phyloP scores from a whole-genome alignment of 2,888 invertebrate genomes.

The Therioaphis trifolii region DNA sequence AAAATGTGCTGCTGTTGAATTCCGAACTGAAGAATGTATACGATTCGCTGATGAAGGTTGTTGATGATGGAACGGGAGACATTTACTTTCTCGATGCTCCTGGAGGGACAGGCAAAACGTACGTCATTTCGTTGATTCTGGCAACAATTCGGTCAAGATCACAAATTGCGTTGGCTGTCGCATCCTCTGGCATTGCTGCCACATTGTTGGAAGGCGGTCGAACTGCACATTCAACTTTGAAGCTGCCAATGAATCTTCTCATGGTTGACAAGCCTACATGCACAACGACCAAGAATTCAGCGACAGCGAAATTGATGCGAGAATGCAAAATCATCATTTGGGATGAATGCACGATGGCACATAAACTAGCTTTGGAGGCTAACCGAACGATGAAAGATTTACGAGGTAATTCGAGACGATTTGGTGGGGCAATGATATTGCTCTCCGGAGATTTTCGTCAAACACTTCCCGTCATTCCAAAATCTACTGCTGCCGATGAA shows the following conservation, averaged over 20 bases:
- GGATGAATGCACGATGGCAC: slow-evolving; percentile 69
- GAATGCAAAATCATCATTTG: slow-evolving; percentile 68
- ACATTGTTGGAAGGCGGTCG: too few relatives aligned
- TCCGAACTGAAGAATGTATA: too few relatives aligned
- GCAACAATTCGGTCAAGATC: too few relatives aligned
- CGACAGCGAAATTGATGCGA: slow-evolving; percentile 67
- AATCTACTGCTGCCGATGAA: slow-evolving; percentile 35
- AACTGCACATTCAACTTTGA: slow-evolving; percentile 68
- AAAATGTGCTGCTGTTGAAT: too few relatives aligned
- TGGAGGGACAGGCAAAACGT: too few relatives aligned
- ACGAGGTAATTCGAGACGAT: neutral
- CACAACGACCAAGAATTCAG: slow-evolving; percentile 66
- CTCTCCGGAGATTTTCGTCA: slow-evolving; percentile 48
- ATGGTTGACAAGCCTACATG: slow-evolving; percentile 65
- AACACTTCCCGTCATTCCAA: slow-evolving; percentile 39
- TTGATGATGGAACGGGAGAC: too few relatives aligned
- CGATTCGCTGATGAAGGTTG: too few relatives aligned
- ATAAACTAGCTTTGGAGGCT: slow-evolving; percentile 68
- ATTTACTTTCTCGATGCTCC: too few relatives aligned
- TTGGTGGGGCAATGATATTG: slow-evolving; percentile 33
- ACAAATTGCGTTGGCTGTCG: too few relatives aligned
- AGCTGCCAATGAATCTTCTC: slow-evolving; percentile 66
- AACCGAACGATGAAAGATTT: slow-evolving; percentile 65
- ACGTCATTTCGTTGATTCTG: too few relatives aligned
- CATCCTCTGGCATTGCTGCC: too few relatives aligned